These are phyloP conservation scores for Hecatera dysodea DNA, from an alignment of 2,888 invertebrate genomes.

Conservation along the genomic window DNA sequence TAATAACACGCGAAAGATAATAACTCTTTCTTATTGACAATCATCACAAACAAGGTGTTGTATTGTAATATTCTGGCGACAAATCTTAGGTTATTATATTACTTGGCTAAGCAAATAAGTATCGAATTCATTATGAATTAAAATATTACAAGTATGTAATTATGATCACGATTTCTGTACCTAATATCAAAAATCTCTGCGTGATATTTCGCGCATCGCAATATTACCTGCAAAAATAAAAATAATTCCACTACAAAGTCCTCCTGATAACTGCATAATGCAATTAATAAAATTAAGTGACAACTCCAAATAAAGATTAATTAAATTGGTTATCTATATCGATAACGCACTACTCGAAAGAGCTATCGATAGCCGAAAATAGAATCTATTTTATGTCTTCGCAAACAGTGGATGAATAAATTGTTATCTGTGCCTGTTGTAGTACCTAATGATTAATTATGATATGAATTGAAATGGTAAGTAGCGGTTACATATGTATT, in stretches of 20 bases:
- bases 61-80: too few species aligned
- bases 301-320: neutral
- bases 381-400: slow-evolving; percentile 40
- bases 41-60: too few species aligned
- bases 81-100: too few species aligned
- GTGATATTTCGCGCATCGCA: neutral
- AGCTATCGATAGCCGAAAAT: slow-evolving; percentile 42
- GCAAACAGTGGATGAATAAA: slow-evolving; percentile 20
- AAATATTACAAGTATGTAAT: too few species aligned
- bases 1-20: too few species aligned
- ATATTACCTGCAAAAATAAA: neutral
- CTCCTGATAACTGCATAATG: slow-evolving; percentile 16
- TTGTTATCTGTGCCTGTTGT: slow-evolving; percentile 27
- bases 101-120: too few species aligned
- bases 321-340: slow-evolving; percentile 25
- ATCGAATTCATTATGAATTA: too few species aligned
- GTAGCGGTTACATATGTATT: slow-evolving; percentile 8
- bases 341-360: slow-evolving; percentile 40
- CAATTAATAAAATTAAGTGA: slow-evolving; percentile 1
- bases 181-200: neutral
- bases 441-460: slow-evolving; percentile 38
- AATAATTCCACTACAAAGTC: slow-evolving; percentile 3
- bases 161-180: neutral
- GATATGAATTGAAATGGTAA: slow-evolving; percentile 23
- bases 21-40: too few species aligned